Evolutionary conservation across 2,888 invertebrate species (phyloP), one percentile per base, ranked within the genome.

Genomic region (Agriopis marginaria): DNA sequence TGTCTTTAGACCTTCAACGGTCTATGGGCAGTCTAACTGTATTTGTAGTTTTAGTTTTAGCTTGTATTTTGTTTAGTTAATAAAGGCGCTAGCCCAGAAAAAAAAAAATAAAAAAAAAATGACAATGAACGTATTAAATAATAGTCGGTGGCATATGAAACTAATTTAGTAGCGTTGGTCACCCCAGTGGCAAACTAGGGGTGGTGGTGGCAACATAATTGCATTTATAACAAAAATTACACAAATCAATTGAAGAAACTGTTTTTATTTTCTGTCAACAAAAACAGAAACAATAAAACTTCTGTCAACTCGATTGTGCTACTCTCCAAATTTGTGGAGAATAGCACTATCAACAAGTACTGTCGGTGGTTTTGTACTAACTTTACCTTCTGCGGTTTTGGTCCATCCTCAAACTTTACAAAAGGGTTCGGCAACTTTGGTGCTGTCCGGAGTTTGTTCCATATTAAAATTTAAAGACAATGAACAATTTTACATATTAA

Each of bases 381-480:
- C 49, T 42, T 55, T 12, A 11, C 49, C 17, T 49, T 14, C 40
- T 63, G 63, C 23, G 55, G 63, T 56, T 55, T 39, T 49, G 40
- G 54, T 66, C 62, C 17, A 42, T 45, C 40, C 42, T 17, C 32
- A 50, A 60, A 56, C 64, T 68, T 44, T 17, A 23, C 7, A 1
- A n/a, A 40, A 40, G 9, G 23, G 32, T 32, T 14, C 9, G n/a
- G 40, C 9, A 40, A 40, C 40, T 55, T 40, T 40, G 39, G 11
- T 3, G 23, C n/a, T 39, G 39, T 39, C 32, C n/a, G 39, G 14
- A 14, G 40, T 55, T 14, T 55, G 39, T 39, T 53, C 11, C 7
- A 53, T 11, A 14, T 4, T 10, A 17, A 50, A 50, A 17, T 50
- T 50, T 17, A 17, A 10, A n/a, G 47, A 47, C 32, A 32, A 12